Evolutionary conservation across 2,113 vertebrate species (phyloP), one percentile per base, ranked within the genome.

Genomic region (Irena cyanogastra): DNA sequence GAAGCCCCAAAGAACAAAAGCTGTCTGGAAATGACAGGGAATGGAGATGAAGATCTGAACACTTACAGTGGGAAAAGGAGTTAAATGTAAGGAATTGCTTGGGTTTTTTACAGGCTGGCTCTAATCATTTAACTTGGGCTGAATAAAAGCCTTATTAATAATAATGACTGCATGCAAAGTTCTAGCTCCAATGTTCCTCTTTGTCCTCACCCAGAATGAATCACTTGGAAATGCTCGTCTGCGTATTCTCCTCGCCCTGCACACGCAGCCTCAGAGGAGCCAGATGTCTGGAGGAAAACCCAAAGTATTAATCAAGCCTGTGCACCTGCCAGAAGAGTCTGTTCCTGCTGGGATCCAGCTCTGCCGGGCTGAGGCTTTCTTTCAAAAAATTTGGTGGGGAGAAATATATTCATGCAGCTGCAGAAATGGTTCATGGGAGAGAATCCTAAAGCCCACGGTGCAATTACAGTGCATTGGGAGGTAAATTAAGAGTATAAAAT

Each of bases 211-310:
- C 80, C 11, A 71, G 57, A 27, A 8, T 77, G 81, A 96, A 93
- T 94, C 94, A 76, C 89, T 22, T 61, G 93, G 64, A 89, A 94
- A 61, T 2, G 54, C 90, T 89, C 9, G 61, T 45, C 90, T 88
- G 64, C 5, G 3, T 26, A 6, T 60, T 78, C 89, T 33, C 41
- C 63, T 33, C 5, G 4, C 71, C 33, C 90, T 41, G 82, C 13
- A 10, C 82, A 63, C 10, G 20, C 87, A 95, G 93, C 76, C 93
- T 78, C 64, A 2, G 64, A 91, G 90, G 89, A 95, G 86, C 77
- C 95, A 94, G 94, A 87, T 94, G 91, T 94, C 96, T 95, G 95
- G 61, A 94, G 91, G 78, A 92, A 87, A 94, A 91, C 70, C 77
- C 87, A 24, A 68, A 85, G 66, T 33, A 79, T 89, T 54, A 57